Conservation (phyloP, 2,797 vertebrate species). For the Sebastes oblongus region DNA sequence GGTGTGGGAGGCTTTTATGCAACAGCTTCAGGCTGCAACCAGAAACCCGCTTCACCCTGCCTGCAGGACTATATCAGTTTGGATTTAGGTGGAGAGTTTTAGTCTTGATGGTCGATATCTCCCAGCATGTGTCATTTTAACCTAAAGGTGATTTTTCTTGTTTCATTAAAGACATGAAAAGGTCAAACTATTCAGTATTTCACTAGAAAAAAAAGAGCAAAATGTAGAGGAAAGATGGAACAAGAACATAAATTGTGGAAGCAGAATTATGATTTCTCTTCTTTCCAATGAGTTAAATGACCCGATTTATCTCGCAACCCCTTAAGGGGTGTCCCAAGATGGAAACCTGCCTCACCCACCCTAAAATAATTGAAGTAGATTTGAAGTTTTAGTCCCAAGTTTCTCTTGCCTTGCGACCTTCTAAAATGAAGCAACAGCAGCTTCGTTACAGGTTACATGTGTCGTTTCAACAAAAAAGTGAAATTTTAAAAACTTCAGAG, state of each 20-base stretch:
- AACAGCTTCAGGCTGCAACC: slow-evolving; percentile 45
- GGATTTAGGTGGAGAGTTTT: neutral
- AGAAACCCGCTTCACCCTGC: slow-evolving; percentile 32
- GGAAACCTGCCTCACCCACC: neutral
- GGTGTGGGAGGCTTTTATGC: slow-evolving; percentile 60
- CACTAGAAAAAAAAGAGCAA: neutral
- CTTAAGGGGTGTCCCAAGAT: neutral
- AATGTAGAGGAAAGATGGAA: neutral
- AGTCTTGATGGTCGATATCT: neutral
- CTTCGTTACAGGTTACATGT: neutral
- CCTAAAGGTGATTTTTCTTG: neutral
- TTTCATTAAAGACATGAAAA: neutral
- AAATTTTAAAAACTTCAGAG: neutral
- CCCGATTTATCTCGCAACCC: neutral
- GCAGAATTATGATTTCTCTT: neutral
- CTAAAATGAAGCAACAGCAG: neutral
- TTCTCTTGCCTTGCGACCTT: neutral
- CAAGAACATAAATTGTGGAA: neutral
- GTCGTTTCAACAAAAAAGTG: neutral
- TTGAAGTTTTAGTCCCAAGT: neutral
- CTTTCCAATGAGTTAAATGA: neutral
- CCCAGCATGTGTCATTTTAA: neutral
- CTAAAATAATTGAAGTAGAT: neutral
- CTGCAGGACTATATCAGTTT: slow-evolving; percentile 8
- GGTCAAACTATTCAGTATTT: neutral